Base-by-base conservation (phyloP, 1,140 invertebrate genomes). In the Chironomus tepperi region DNA sequence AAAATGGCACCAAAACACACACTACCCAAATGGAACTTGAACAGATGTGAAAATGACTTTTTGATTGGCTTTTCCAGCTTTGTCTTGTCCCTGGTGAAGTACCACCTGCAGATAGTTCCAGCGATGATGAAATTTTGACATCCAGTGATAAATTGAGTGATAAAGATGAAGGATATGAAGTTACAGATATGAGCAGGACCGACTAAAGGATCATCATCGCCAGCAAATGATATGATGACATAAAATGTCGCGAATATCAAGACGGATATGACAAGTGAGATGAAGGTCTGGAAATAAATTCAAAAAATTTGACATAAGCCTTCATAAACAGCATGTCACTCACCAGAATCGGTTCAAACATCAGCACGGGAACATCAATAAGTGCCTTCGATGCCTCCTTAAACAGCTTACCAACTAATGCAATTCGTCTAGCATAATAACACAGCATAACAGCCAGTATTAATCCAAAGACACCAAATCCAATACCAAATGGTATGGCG, bases 71-170 rank as follows among this genome's bases (percentile, higher is more conserved):
- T 83, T 0, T 83, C 83, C 10, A 93, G 76, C 5, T 83, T 78
- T 7, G 80, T 83, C 80, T 93, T 93, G 74, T 92, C 85, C 77
- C 91, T 88, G 19, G 88, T 87, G 78, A 93, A 94, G 78, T 89
- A 94, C 91, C 92, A 94, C 9, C 83, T 84, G 0, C 89, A 84
- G 9, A 93, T 88, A 34, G 91, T 85, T n/a, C 90, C 89, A 57
- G 90, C 89, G 65, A 93, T 88, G 0, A 92, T 84, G 81, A 93
- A 87, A 79, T 93, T 88, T 77, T 94, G 91, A 80, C 91, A 92
- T 19, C 90, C 89, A 43, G 91, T 81, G 65, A 89, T 86, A 79
- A 93, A 93, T 81, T 93, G 89, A 43, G 83, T 83, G n/a, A 89
- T 81, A 88, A 92, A 92, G 73, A 93, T 85, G 42, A 89, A 83